These are phyloP conservation scores for Elegia similella DNA, from an alignment of 2,888 invertebrate genomes.

Conservation along the genomic window DNA sequence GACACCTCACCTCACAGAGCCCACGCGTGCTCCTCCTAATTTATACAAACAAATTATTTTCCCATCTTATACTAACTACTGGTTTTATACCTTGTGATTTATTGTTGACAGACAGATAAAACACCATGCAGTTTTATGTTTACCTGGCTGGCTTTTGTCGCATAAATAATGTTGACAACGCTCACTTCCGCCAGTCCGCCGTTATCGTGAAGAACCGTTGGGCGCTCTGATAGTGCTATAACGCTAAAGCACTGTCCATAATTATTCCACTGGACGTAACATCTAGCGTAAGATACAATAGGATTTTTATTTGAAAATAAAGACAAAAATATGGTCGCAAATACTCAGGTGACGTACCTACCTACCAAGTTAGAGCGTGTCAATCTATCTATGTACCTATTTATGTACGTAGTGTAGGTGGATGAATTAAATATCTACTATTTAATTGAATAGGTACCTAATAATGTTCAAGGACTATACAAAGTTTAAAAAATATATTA, in stretches of 20 bases:
- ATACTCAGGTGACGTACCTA: too few species aligned
- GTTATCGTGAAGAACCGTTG: constrained; percentile 18
- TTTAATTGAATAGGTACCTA: too few species aligned
- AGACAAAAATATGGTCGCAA: too few species aligned
- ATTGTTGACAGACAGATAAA: constrained; percentile 37
- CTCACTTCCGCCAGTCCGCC: constrained; percentile 19
- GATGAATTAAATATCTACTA: too few species aligned
- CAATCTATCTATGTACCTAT: too few species aligned
- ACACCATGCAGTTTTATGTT: constrained; percentile 29
- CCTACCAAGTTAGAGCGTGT: too few species aligned
- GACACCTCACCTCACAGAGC: constrained; percentile 49
- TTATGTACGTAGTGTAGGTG: too few species aligned
- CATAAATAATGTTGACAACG: constrained; percentile 24
- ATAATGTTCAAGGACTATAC: too few species aligned
- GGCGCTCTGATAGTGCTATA: background rate
- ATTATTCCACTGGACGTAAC: constrained; percentile 1
- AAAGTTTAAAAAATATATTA: too few species aligned
- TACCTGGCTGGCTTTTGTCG: constrained; percentile 32
- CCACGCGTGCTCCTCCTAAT: constrained; percentile 60
- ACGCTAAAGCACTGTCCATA: constrained; percentile 10
- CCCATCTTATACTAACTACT: constrained; percentile 64
- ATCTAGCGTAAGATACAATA: background rate
- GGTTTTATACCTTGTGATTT: constrained; percentile 55
- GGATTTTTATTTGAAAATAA: too few species aligned
- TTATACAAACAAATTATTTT: constrained; percentile 72